Conservation (phyloP, 2,113 vertebrate species). For the Hippocampus guttulatus region DNA sequence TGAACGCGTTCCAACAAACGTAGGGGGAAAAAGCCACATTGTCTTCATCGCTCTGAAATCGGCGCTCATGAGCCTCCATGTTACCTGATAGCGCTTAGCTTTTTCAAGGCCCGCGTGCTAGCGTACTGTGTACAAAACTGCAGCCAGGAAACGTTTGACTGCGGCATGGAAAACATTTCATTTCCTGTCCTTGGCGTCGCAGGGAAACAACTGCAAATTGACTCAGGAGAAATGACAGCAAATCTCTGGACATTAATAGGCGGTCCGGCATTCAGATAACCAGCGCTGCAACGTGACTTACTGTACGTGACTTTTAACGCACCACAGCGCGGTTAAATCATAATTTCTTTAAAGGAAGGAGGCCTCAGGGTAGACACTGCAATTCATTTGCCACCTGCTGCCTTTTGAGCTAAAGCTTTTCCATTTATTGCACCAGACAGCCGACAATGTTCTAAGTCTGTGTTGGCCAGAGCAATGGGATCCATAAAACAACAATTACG, state of each 20-base stretch:
- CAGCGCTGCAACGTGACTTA: neutral
- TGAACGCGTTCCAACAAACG: neutral
- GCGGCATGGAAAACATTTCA: conserved; percentile 47
- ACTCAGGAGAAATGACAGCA: neutral
- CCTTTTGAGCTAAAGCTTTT: neutral
- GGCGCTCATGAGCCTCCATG: neutral
- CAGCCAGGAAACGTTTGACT: conserved; percentile 42
- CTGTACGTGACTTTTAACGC: neutral
- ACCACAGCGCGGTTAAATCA: neutral
- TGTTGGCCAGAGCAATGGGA: neutral
- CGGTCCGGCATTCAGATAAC: neutral
- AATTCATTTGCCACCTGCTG: neutral
- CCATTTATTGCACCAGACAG: neutral
- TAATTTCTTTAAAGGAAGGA: neutral
- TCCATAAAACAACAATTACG: neutral
- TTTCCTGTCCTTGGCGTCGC: conserved; percentile 40
- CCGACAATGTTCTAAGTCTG: neutral
- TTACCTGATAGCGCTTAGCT: neutral
- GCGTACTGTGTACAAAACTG: conserved; percentile 20
- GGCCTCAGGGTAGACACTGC: neutral
- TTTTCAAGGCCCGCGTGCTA: neutral
- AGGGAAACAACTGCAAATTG: conserved; percentile 17
- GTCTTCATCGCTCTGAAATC: neutral
- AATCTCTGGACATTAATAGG: neutral
- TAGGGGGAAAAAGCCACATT: neutral